A percentile compares a stretch with the other conserved stretches of the same genome.
These are phyloP conservation scores for Drosophila navojoa DNA, from an alignment of 1,140 invertebrate genomes.

Conservation along the genomic window DNA sequence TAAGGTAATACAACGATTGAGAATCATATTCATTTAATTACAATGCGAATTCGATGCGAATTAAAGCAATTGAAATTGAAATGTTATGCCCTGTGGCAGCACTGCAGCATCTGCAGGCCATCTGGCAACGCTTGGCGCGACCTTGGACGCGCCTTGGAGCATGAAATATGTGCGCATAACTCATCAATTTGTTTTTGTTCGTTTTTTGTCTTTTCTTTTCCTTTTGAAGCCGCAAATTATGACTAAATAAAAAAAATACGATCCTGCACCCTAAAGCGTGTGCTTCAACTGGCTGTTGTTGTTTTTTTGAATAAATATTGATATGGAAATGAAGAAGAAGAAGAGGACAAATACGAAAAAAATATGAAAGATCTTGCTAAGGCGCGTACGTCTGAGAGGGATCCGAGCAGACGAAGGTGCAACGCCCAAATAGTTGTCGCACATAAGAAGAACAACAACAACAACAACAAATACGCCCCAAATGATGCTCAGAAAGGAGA, in stretches of 20 bases:
- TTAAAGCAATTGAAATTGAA: background rate
- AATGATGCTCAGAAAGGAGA: slow-evolving; percentile 16
- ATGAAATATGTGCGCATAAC: slow-evolving; percentile 27
- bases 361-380: slow-evolving; percentile 20
- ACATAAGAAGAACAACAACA: background rate
- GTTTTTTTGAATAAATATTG: slow-evolving; percentile 55
- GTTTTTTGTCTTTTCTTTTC: background rate
- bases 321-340: slow-evolving; percentile 45
- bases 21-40: too few relatives aligned
- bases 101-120: slow-evolving; percentile 23
- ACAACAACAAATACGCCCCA: background rate
- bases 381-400: background rate
- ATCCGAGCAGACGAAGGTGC: slow-evolving; percentile 22
- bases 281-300: slow-evolving; percentile 4
- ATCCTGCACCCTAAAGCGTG: slow-evolving; percentile 36
- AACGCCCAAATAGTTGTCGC: slow-evolving; percentile 60
- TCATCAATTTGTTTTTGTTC: slow-evolving; percentile 21
- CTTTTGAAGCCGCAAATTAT: slow-evolving; percentile 34
- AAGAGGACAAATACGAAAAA: slow-evolving; percentile 5
- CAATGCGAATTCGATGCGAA: background rate
- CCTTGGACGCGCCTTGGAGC: slow-evolving; percentile 44
- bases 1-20: too few relatives aligned
- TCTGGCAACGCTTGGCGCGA: slow-evolving; percentile 41
- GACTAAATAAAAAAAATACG: slow-evolving; percentile 29
- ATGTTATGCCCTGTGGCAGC: slow-evolving; percentile 6